Conservation (phyloP, 2,888 invertebrate species). For the Dasypolia templi region DNA sequence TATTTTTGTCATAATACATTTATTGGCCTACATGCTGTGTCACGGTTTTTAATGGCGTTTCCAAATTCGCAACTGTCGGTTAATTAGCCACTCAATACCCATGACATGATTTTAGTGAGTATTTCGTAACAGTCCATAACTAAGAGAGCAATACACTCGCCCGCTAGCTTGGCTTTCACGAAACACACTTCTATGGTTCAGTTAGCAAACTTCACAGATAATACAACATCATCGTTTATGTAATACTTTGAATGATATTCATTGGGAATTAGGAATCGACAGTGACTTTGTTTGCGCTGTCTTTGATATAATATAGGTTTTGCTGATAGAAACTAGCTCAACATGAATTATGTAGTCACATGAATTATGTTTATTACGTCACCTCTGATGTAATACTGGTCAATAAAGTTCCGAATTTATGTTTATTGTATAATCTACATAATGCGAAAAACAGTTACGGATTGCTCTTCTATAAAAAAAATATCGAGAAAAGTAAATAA, state of each 20-base stretch:
- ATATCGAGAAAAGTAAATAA: not conserved
- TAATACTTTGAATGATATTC: conserved; percentile 47
- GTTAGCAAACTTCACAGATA: conserved; percentile 56
- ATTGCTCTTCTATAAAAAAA: not conserved
- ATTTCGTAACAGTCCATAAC: conserved; percentile 72
- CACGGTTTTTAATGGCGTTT: conserved; percentile 70
- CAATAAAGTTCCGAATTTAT: conserved; percentile 15
- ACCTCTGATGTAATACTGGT: conserved; percentile 25
- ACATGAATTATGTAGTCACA: conserved; percentile 16
- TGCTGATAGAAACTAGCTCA: conserved; percentile 18
- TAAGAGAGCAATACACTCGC: conserved; percentile 63
- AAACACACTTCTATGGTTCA: conserved; percentile 63
- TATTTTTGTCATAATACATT: conserved; percentile 40
- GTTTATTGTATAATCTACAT: conserved; percentile 17
- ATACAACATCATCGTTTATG: conserved; percentile 49
- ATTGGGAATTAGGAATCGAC: conserved; percentile 19
- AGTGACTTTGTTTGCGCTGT: conserved; percentile 6
- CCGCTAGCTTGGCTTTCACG: conserved; percentile 70
- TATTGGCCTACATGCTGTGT: conserved; percentile 59
- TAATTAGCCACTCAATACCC: conserved; percentile 35
- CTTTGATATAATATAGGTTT: conserved; percentile 2
- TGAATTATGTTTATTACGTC: not conserved
- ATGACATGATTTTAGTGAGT: conserved; percentile 41
- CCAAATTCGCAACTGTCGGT: conserved; percentile 57
- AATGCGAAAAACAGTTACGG: conserved; percentile 13